Evolutionary conservation across 2,797 vertebrate genomes (phyloP).

Genomic region (Microcaecilia unicolor): DNA sequence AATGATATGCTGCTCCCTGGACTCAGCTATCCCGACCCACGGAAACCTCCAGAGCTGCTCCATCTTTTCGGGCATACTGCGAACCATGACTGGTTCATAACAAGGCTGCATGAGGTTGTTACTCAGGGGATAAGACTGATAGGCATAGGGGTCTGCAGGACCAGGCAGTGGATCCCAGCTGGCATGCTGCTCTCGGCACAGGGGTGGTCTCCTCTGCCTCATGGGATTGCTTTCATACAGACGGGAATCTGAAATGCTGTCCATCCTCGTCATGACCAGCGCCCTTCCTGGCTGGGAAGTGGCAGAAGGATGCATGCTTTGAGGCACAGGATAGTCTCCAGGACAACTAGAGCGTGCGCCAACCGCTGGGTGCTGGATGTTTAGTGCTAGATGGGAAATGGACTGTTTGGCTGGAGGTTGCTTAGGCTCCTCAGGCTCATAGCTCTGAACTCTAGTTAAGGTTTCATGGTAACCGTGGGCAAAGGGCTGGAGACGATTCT

Average conservation of each 20-base stretch:
- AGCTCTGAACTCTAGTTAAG: conserved; percentile 85
- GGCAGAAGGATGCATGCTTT: conserved; percentile 69
- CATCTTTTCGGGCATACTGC: conserved; percentile 98
- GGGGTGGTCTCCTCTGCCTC: conserved; percentile 82
- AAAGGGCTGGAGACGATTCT: conserved; percentile 81
- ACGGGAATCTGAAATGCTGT: conserved; percentile 94
- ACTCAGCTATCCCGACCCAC: conserved; percentile 78
- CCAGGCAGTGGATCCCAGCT: conserved; percentile 95
- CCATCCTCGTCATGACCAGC: conserved; percentile 96
- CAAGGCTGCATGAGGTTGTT: conserved; percentile 89
- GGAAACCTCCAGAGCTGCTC: conserved; percentile 94
- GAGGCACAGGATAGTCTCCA: conserved; percentile 83
- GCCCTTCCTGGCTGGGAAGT: conserved; percentile 81
- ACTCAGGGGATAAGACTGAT: conserved; percentile 82
- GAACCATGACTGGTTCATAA: conserved; percentile 93
- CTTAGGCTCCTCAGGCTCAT: conserved; percentile 84
- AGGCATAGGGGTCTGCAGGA: conserved; percentile 74
- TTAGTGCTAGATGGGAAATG: conserved; percentile 75
- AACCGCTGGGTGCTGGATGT: conserved; percentile 73
- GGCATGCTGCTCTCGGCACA: conserved; percentile 95
- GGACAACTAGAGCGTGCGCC: conserved; percentile 86
- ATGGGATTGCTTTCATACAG: conserved; percentile 91
- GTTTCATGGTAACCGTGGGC: conserved; percentile 88
- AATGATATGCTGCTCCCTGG: conserved; percentile 77
- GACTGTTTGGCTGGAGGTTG: conserved; percentile 76